Evolutionary conservation across 92 coral and sea anemone species (phyloP), one percentile per base, ranked within the genome.

Genomic region (Actinostola sp.): DNA sequence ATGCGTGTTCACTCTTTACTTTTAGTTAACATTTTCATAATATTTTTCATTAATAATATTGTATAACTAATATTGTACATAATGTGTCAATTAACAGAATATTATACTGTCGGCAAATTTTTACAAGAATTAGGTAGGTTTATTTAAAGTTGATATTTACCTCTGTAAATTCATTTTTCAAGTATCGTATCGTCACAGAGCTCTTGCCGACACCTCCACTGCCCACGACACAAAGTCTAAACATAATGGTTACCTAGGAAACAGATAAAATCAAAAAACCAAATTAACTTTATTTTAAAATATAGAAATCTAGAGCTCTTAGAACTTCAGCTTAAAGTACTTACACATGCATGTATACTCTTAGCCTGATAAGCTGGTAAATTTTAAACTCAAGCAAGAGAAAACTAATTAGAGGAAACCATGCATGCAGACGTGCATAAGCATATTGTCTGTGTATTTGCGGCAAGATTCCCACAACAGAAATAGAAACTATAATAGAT

Each of bases 141-240:
- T 56, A 13, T 4, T 34, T 0, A 0, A 33, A 25, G 27, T 14
- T 16, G 36, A 21, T 20, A 59, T 55, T 26, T 78, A 95, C 99
- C 97, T 95, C 99, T 31, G 97, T 95, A 52, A 95, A 95, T 66
- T 95, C 99, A 78, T 95, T 89, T 67, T 83, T 91, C 72, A 95
- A 78, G 76, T 88, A 95, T 21, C 99, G 92, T 63, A 95, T 95
- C 26, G 99, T 95, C 32, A 95, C 78, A 5, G 99, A 95, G 70
- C 99, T 95, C 45, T 95, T 95, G 32, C 98, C 98, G 8, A 94
- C 98, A 48, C 98, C 98, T 36, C 98, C 98, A 83, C 98, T 94
- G 33, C 98, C 98, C 64, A 92, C 95, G 41, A 94, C 98, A 80
- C 98, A 94, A 67, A 94, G 86, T 43, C 95, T 89, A 73, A 94